Evolutionary conservation across 2,797 vertebrate genomes (phyloP).

Genomic region (Remorina albescens): DNA sequence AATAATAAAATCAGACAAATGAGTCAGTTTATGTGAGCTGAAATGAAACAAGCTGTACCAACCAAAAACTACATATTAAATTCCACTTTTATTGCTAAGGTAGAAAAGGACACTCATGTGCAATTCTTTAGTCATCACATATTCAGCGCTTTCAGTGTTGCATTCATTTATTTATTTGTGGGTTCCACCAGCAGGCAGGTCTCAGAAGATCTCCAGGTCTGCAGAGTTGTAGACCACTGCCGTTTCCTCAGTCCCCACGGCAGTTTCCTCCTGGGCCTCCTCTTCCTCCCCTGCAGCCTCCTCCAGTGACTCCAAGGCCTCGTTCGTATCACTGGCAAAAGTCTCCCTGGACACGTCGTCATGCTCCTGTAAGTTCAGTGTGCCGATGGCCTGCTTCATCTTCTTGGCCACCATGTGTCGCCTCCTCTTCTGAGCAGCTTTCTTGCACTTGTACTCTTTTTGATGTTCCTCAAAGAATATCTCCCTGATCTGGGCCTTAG

Average conservation of each 20-base stretch:
- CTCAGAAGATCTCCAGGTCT: constrained; percentile 94
- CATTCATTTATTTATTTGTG: neutral
- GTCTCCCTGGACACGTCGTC: constrained; percentile 97
- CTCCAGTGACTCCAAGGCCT: constrained; percentile 93
- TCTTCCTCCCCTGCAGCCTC: constrained; percentile 86
- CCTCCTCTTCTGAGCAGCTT: constrained; percentile 93
- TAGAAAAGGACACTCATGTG: constrained; percentile 12
- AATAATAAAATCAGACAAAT: constrained; percentile 1
- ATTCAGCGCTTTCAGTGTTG: constrained; percentile 28
- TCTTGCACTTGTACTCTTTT: constrained; percentile 90
- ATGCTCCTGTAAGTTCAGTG: constrained; percentile 93
- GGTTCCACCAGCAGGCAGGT: neutral
- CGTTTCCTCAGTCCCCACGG: constrained; percentile 88
- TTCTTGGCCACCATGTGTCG: constrained; percentile 91
- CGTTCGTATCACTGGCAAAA: constrained; percentile 96
- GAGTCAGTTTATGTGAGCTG: neutral
- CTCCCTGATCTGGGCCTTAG: constrained; percentile 89
- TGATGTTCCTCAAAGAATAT: constrained; percentile 93
- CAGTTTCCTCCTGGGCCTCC: constrained; percentile 77
- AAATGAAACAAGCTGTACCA: neutral
- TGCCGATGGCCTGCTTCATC: constrained; percentile 96
- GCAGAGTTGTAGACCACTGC: constrained; percentile 91
- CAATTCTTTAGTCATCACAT: neutral
- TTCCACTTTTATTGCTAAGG: constrained; percentile 11
- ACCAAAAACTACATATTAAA: neutral